Conservation (phyloP, 30 jellyfish, hydroid and myxozoan species). For the Hydractinia symbiolongicarpus region DNA sequence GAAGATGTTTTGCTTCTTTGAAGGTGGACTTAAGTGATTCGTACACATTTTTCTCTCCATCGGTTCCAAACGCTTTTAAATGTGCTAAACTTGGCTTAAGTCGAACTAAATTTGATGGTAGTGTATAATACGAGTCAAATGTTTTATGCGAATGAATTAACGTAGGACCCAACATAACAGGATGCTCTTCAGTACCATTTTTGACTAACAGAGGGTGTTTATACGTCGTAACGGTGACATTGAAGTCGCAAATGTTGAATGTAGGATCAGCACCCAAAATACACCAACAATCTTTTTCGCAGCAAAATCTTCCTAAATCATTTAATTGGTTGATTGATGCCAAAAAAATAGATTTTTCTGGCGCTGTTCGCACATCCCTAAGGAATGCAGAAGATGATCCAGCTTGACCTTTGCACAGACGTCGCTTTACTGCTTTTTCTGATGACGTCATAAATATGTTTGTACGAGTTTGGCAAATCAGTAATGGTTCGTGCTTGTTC, state of each 20-base stretch:
- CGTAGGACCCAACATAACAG: constrained; percentile 43
- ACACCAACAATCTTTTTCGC: constrained; percentile 1
- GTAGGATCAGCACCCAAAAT: constrained; percentile 48
- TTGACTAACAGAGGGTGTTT: constrained; percentile 20
- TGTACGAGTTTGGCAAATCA: constrained; percentile 29
- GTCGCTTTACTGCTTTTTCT: constrained; percentile 10
- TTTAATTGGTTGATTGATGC: constrained; percentile 30
- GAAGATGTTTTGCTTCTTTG: constrained; percentile 22
- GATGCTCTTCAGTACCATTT: constrained; percentile 18
- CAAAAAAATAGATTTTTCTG: constrained; percentile 33
- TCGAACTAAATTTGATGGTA: constrained; percentile 39
- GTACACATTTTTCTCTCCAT: constrained; percentile 21
- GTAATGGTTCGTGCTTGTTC: constrained; percentile 29
- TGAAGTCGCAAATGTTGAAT: constrained; percentile 35
- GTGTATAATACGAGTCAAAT: constrained; percentile 34
- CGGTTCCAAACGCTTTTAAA: constrained; percentile 40
- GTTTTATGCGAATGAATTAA: constrained; percentile 43
- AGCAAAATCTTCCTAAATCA: constrained; percentile 24
- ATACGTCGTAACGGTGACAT: constrained; percentile 44
- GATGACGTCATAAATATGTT: constrained; percentile 25
- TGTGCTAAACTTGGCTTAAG: constrained; percentile 19
- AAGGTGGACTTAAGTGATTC: constrained; percentile 15
- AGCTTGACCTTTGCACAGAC: constrained; percentile 11
- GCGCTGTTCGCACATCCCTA: constrained; percentile 49
- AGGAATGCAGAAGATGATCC: constrained; percentile 24